Conservation (phyloP, 2,797 vertebrate genomes). For the Danio choprae region DNA sequence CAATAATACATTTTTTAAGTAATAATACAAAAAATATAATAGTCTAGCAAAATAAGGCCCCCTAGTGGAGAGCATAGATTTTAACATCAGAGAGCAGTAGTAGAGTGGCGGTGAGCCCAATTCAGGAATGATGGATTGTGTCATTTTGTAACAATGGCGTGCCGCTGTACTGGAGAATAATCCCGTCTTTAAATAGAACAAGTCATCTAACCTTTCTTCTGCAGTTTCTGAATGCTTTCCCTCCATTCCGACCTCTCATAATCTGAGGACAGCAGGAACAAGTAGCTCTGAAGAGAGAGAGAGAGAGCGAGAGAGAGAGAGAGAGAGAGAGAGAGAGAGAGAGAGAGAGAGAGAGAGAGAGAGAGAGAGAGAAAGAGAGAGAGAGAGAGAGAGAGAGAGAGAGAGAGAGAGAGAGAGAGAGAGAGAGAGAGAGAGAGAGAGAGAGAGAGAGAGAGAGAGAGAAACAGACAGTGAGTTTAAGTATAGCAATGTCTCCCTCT, state of each 20-base stretch:
- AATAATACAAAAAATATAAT: neutral
- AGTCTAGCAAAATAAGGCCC: neutral
- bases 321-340: too few relatives aligned
- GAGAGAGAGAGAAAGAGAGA: too few relatives aligned
- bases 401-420: neutral
- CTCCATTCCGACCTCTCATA: conserved; percentile 97
- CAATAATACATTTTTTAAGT: neutral
- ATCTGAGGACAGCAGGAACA: conserved; percentile 94
- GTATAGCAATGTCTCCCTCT: conserved; percentile 51
- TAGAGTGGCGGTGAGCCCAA: neutral
- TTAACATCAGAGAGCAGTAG: neutral
- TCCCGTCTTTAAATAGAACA: neutral
- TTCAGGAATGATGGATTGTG: neutral
- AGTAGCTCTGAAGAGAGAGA: conserved; percentile 83
- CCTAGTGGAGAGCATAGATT: neutral
- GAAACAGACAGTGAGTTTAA: neutral
- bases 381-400: neutral
- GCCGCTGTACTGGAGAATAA: neutral
- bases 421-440: too few relatives aligned
- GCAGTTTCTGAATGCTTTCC: conserved; percentile 94
- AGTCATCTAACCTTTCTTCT: conserved; percentile 87
- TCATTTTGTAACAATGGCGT: neutral
- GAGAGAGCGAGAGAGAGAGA: neutral
- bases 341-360: too few relatives aligned
- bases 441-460: too few relatives aligned